Base-by-base conservation (phyloP, 2,888 invertebrate species). In the Scaptomyza tumidula region DNA sequence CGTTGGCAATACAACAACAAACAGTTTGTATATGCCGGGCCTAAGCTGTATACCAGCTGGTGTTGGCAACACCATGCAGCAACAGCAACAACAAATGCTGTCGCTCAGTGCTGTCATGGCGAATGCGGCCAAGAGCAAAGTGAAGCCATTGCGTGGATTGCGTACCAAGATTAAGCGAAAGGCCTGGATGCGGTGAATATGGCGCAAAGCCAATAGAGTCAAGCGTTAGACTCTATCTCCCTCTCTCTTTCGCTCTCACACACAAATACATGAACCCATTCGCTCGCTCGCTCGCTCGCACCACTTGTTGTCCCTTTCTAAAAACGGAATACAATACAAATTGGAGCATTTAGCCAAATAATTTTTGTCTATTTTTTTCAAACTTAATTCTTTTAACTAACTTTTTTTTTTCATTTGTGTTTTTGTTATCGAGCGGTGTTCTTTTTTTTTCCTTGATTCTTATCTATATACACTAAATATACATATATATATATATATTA, bases 131-230 rank as follows among this genome's bases (percentile, higher is more conserved):
- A 74, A 49, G 78, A 91, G 89, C 70, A 92, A 90, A 63, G 79
- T 88, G 63, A 92, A 91, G 71, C 85, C 90, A 0, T 54, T 90
- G 64, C 88, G 91, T 24, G 90, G 88, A 52, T 62, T 92, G 52
- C 91, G 92, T 29, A 91, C 91, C 59, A 92, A 92, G 79, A 90
- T 92, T 49, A 92, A 92, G 71, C 89, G 92, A 24, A 92, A 92
- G 68, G 83, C 91, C n/a, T 91, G 91, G 88, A 89, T 91, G 83
- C 91, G 92, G 89, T 91, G 90, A 91, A 86, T 78, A 45, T 80
- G 84, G 88, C 76, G 76, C 13, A 74, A 68, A 52, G 83, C 81
- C 6, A 9, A 9, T 68, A 77, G 77, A 55, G 64, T 57, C 68
- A 68, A 74, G 16, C 46, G 27, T 6, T 57, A 53, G 59, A 45